These are phyloP conservation scores for Heliconius congener DNA, from an alignment of 1,140 invertebrate species.

Conservation along the genomic window DNA sequence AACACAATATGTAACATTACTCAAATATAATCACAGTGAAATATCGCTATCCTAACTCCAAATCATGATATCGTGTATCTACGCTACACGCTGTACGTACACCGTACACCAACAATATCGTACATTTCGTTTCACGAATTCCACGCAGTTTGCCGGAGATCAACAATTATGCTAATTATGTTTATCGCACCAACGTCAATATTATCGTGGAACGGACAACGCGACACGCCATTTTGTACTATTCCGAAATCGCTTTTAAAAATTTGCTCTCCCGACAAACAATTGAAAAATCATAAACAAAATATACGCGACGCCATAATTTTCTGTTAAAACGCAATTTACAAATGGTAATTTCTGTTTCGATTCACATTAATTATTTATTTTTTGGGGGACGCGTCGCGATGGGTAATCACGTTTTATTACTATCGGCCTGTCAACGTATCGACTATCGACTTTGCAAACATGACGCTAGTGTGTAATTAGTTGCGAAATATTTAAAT, in stretches of 20 bases:
- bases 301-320: constrained; percentile 28
- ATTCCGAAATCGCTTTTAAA: not conserved
- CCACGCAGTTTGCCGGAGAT: constrained; percentile 2
- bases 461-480: constrained; percentile 20
- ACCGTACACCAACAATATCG: not conserved
- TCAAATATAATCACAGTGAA: not conserved
- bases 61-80: not conserved
- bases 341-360: constrained; percentile 32
- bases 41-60: not conserved
- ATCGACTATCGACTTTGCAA: constrained; percentile 24
- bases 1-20: not conserved
- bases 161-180: constrained; percentile 20
- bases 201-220: not conserved
- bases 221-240: not conserved
- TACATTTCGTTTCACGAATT: constrained; percentile 14
- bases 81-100: not conserved
- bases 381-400: constrained; percentile 19
- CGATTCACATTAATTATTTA: constrained; percentile 36
- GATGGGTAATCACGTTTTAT: constrained; percentile 34
- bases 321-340: constrained; percentile 40
- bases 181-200: constrained; percentile 18
- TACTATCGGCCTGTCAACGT: constrained; percentile 31
- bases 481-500: constrained; percentile 14
- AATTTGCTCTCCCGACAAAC: not conserved
- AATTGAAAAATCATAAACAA: constrained; percentile 29